Evolutionary conservation across 2,113 vertebrate species (phyloP), one percentile per base, ranked within the genome.

Genomic region (Polyodon spathula): DNA sequence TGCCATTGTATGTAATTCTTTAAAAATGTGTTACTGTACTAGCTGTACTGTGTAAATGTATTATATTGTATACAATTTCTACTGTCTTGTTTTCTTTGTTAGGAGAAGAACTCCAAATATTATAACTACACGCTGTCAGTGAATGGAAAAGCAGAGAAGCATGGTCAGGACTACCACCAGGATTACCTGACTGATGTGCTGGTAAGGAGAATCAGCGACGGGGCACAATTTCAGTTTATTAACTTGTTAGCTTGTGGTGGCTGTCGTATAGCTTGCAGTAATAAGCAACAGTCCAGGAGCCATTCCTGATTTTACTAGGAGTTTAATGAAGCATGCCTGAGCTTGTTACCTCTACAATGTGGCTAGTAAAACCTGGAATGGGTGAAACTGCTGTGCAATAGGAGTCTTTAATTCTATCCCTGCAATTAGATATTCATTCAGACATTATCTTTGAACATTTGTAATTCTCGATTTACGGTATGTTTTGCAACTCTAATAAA

Each of bases 151-250:
- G 77, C 76, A 27, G 86, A 89, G 27, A 71, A 71, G 37, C 88
- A 89, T 11, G 70, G 73, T 0, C 81, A 85, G 66, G 62, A 11
- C 37, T 89, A 88, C 46, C 68, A 78, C 3, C 69, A 75, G 59
- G 86, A 89, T 68, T 89, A 89, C 71, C 77, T 89, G 42, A 89
- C 88, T 0, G 82, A 89, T 68, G 81, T 89, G 55, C 79, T 89
- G 4, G 87, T 89, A 60, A 60, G 63, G 1, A 37, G 48, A 83
- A 84, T 77, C 38, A 7, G 6, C 46, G 44, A 6, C 54, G 14
- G 41, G 17, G 6, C 55, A 38, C 37, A 10, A 44, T 16, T 52
- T 6, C 14, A 6, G 6, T 15, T 27, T 37, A 40, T 11, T 38
- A 57, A 27, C 56, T 48, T 10, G 54, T 50, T 17, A 56, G 54